Conservation (phyloP, 1,140 invertebrate species). For the Penaeus vannamei region DNA sequence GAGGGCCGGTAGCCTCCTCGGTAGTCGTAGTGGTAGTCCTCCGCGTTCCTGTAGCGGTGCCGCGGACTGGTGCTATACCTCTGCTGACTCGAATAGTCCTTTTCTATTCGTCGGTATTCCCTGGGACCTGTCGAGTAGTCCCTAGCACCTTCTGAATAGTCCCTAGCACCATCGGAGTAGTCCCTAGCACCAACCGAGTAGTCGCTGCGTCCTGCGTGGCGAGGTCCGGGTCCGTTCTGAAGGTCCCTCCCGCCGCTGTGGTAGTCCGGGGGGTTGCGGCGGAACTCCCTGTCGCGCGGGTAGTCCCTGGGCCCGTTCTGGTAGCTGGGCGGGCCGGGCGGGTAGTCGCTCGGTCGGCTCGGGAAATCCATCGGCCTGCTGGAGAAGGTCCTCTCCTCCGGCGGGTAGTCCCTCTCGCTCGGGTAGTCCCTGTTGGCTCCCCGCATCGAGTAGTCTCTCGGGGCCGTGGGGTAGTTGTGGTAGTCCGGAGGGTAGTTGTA, state of each 20-base stretch:
- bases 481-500: slow-evolving; percentile 39
- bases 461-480: slow-evolving; percentile 52
- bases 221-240: slow-evolving; percentile 1
- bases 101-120: not conserved
- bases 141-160: slow-evolving; percentile 33
- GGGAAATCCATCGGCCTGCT: too few relatives aligned
- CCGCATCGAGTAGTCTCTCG: slow-evolving; percentile 46
- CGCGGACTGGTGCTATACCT: slow-evolving; percentile 48
- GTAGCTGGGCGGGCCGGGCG: not conserved
- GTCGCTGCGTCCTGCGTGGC: not conserved
- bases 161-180: slow-evolving; percentile 32
- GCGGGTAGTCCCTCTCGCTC: not conserved
- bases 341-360: not conserved
- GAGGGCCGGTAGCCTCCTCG: slow-evolving; percentile 63
- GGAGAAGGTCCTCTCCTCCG: too few relatives aligned
- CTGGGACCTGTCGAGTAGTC: slow-evolving; percentile 17
- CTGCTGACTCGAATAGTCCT: slow-evolving; percentile 16
- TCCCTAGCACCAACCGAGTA: slow-evolving; percentile 8
- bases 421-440: slow-evolving; percentile 35
- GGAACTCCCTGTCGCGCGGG: not conserved
- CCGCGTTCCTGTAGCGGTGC: slow-evolving; percentile 56
- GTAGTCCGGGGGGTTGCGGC: not conserved
- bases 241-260: not conserved
- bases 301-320: slow-evolving; percentile 12
- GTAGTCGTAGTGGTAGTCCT: slow-evolving; percentile 67